A percentile compares a stretch with the other conserved stretches of the same genome.
Conservation (phyloP, 2,113 vertebrate species). For the Melanocharis versteri region DNA sequence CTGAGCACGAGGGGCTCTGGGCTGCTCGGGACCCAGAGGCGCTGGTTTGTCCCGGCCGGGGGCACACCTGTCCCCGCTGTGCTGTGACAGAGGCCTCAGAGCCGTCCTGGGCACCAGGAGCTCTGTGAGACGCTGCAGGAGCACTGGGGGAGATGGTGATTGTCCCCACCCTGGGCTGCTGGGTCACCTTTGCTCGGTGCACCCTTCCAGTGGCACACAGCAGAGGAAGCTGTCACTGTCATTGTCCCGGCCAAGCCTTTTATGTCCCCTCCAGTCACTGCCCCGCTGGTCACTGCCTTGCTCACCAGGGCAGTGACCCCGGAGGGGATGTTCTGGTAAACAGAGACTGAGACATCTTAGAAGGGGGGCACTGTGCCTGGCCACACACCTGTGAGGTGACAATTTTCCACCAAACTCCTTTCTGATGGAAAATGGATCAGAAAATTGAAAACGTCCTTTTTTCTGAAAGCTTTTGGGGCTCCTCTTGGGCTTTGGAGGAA, state of each 20-base stretch:
- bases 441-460: accelerated
- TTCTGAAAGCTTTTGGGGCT: not conserved
- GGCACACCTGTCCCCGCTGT: accelerated
- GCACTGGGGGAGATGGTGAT: accelerated
- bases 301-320: not conserved
- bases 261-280: not conserved
- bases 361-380: accelerated
- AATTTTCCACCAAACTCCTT: not conserved
- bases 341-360: accelerated
- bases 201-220: accelerated
- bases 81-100: not conserved
- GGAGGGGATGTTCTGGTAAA: not conserved
- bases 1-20: accelerated
- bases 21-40: accelerated
- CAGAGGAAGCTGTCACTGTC: not conserved
- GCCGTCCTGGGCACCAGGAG: accelerated
- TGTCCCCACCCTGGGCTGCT: accelerated
- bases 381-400: too few relatives aligned
- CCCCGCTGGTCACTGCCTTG: not conserved
- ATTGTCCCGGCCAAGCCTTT: not conserved
- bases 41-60: accelerated
- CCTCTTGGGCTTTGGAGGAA: not conserved
- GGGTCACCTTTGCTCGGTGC: not conserved
- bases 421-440: not conserved
- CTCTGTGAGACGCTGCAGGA: not conserved